Base-by-base conservation (phyloP, 2,797 vertebrate species). In the Ptychadena robeensis region DNA sequence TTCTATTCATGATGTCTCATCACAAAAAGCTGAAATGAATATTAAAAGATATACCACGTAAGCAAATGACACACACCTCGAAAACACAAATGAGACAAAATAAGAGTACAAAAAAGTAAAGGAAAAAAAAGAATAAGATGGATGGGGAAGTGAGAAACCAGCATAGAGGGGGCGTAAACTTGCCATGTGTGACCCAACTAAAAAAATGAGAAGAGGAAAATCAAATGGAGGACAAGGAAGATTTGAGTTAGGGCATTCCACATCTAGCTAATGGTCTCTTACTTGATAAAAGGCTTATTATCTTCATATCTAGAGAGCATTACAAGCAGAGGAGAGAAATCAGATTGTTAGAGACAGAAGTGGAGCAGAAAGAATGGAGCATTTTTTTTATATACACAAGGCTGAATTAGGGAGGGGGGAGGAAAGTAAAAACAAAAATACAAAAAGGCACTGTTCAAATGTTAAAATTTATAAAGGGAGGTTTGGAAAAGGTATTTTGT, bases 241-340 rank as follows among this genome's bases (percentile, higher is more conserved):
- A 88, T 91, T 93, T 90, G 90, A 87, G 89, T 91, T 90, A 91
- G 91, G 94, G 93, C 93, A 94, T 93, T 92, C 91, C 93, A 95
- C 91, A 95, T 96, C 95, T 96, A 94, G 94, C 96, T 96, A 94
- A 93, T 94, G 94, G 76, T 79, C 94, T 95, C 98, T 99, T 99
- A 99, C 98, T 99, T 99, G 97, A 99, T 97, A 96, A 98, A 98
- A 94, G 93, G 96, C 96, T 99, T 99, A 99, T 99, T 99, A 98
- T 99, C 98, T 98, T 99, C 98, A 98, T 99, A 99, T 96, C 98
- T 99, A 99, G 96, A 97, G 94, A 97, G 96, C 96, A 94, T 96
- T 97, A 97, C 95, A 96, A 97, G 97, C 96, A 96, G 95, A 96
- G 96, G 94, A 98, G 96, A 98, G 95, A 98, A 96, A 98, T 94